Evolutionary conservation across 2,113 vertebrate genomes (phyloP), one percentile per base, ranked within the genome.

Genomic region (Guaruba guarouba): DNA sequence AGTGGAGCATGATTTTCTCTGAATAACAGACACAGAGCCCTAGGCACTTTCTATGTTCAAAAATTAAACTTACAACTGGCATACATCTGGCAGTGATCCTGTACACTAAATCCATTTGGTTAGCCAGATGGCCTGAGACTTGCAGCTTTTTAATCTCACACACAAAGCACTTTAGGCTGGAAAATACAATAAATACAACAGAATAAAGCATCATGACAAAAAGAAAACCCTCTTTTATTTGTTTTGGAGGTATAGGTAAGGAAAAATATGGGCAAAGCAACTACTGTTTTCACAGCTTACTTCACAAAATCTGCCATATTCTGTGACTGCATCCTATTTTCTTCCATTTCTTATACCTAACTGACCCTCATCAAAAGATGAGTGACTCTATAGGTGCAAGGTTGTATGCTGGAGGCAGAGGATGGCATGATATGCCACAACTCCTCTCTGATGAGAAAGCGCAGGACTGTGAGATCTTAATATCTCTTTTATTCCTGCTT

Each of bases 41-140:
- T 92, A 79, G 97, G 98, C 97, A 97, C 97, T 98, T 98, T 98
- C 91, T 97, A 97, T 98, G 98, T 98, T 98, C 98, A 98, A 97
- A 98, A 98, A 98, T 98, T 98, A 98, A 98, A 99, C 98, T 98
- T 98, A 98, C 98, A 98, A 97, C 98, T 98, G 97, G 98, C 98
- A 98, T 98, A 96, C 96, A 97, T 98, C 97, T 98, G 98, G 98
- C 98, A 97, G 92, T 96, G 96, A 88, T 98, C 96, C 96, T 97
- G 97, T 94, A 96, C 98, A 94, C 96, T 95, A 98, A 97, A 98
- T 98, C 97, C 97, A 98, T 98, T 98, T 98, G 98, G 98, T 96
- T 83, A 96, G 97, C 98, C 98, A 99, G 98, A 99, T 98, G 98
- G 98, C 97, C 97, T 94, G 97, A 97, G 98, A 98, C 97, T 98